Evolutionary conservation across 2,113 vertebrate species (phyloP).

Genomic region (Dissostichus mawsoni): DNA sequence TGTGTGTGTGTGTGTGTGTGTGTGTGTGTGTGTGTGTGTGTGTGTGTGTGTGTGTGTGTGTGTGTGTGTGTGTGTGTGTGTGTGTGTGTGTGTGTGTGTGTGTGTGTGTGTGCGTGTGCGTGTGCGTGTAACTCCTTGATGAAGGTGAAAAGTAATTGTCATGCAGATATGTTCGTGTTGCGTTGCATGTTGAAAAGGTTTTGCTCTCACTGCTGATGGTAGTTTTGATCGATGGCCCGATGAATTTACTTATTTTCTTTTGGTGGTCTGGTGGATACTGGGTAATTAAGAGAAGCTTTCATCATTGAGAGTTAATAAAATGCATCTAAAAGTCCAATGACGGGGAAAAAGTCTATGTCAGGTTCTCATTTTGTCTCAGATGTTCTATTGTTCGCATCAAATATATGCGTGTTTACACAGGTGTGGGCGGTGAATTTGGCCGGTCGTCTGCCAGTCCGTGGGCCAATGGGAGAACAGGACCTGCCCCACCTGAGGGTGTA

Average conservation of each 20-base stretch:
- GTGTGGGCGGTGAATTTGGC: constrained; percentile 91
- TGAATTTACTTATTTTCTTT: constrained; percentile 64
- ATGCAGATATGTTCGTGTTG: constrained; percentile 92
- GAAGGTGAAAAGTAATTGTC: constrained; percentile 99
- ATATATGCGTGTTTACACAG: constrained; percentile 75
- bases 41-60: constrained; percentile 43
- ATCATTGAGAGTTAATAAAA: constrained; percentile 62
- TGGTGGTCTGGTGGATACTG: constrained; percentile 44
- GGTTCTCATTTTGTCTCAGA: neutral
- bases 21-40: constrained; percentile 48
- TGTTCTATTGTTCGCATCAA: neutral
- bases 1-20: constrained; percentile 42
- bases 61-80: constrained; percentile 70
- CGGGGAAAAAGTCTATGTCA: neutral
- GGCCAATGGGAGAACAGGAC: constrained; percentile 86
- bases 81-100: constrained; percentile 38
- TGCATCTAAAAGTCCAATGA: constrained; percentile 30
- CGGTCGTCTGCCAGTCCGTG: constrained; percentile 86
- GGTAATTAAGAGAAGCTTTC: constrained; percentile 65
- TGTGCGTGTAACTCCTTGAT: constrained; percentile 86
- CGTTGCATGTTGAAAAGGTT: constrained; percentile 92
- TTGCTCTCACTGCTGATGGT: constrained; percentile 84
- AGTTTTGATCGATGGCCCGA: constrained; percentile 77
- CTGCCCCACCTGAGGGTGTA: constrained; percentile 91
- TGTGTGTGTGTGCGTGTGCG: constrained; percentile 27